Conservation (phyloP, 2,113 vertebrate genomes). For the Cyphomyrus plagiostoma region DNA sequence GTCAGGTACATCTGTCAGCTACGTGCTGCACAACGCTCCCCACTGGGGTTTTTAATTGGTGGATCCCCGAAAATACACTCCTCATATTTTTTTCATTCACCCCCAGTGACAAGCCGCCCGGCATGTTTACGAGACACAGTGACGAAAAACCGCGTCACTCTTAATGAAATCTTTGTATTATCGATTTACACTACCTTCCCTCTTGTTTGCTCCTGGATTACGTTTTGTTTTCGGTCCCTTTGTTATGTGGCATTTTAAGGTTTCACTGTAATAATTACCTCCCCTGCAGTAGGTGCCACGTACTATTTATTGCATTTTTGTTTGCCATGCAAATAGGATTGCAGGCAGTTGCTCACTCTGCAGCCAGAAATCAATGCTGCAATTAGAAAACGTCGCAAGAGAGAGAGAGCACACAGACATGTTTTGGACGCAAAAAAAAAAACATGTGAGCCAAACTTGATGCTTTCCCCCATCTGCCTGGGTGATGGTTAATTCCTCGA, state of each 20-base stretch:
- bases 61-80: neutral
- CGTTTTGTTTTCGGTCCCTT: neutral
- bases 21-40: neutral
- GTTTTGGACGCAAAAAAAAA: neutral
- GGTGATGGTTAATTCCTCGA: neutral
- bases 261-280: neutral
- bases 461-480: neutral
- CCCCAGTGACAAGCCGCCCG: neutral
- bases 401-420: neutral
- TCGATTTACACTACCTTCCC: neutral
- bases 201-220: neutral
- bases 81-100: neutral
- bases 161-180: neutral
- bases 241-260: neutral
- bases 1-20: neutral
- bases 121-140: neutral
- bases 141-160: neutral
- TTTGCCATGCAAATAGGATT: neutral
- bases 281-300: neutral
- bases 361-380: neutral
- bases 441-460: neutral
- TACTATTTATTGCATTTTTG: neutral
- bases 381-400: neutral
- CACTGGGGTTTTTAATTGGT: neutral
- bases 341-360: neutral